A percentile compares a stretch with the other conserved stretches of the same genome.
These are phyloP conservation scores for Morbakka virulenta DNA, from an alignment of 30 jellyfish, hydroid and myxozoan species.

Conservation along the genomic window DNA sequence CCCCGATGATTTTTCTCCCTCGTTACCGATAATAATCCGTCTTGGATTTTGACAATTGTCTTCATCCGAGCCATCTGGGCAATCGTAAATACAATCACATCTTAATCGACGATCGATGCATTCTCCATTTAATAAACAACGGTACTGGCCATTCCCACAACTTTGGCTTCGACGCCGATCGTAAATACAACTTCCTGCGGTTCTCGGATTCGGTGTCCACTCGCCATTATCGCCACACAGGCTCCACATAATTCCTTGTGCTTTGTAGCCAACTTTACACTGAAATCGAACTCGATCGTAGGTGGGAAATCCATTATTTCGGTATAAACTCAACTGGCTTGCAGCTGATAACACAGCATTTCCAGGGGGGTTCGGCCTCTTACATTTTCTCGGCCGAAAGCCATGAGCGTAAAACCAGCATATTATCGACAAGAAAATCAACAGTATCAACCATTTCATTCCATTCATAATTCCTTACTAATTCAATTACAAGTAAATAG, in stretches of 20 bases:
- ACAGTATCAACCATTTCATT: no score
- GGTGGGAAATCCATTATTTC: slow-evolving; percentile 42
- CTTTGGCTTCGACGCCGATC: slow-evolving; percentile 39
- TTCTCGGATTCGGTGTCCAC: slow-evolving; percentile 56
- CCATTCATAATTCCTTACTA: no score
- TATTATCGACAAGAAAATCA: no score
- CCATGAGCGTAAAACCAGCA: no score
- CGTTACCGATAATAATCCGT: slow-evolving; percentile 1
- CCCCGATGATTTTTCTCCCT: slow-evolving; percentile 15
- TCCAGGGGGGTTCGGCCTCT: slow-evolving; percentile 49
- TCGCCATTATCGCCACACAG: slow-evolving; percentile 43
- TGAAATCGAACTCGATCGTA: slow-evolving; percentile 42
- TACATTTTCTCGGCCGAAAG: no score
- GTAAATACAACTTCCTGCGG: slow-evolving; percentile 52
- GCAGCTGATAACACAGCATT: slow-evolving; percentile 46
- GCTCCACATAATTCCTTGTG: slow-evolving; percentile 65
- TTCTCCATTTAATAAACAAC: slow-evolving; percentile 43
- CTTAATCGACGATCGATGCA: slow-evolving; percentile 47
- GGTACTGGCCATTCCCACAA: slow-evolving; percentile 40
- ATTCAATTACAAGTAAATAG: no score
- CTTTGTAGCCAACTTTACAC: slow-evolving; percentile 47
- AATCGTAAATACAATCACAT: slow-evolving; percentile 58
- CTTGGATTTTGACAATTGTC: slow-evolving; percentile 51
- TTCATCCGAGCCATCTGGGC: slow-evolving; percentile 66
- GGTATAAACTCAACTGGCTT: slow-evolving; percentile 24